Evolutionary conservation across 2,113 vertebrate genomes (phyloP).

Genomic region (Leucoraja erinaceus): DNA sequence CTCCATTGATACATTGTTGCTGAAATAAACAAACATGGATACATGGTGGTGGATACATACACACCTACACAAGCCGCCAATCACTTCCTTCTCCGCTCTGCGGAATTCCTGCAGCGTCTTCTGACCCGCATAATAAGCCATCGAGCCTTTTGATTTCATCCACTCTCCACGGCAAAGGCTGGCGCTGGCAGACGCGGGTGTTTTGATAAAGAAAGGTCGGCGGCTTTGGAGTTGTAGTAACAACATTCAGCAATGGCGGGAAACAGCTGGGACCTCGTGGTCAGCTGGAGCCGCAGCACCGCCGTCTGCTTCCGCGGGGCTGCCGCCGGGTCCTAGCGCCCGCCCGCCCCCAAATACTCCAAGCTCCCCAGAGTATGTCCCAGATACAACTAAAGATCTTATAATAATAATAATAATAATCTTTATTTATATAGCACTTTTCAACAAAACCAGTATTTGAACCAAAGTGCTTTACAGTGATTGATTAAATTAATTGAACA

Average conservation of each 20-base stretch:
- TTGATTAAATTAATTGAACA: too few species aligned
- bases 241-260: constrained; percentile 30
- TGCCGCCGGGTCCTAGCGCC: not conserved
- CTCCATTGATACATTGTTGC: constrained; percentile 1
- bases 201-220: not conserved
- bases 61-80: constrained; percentile 28
- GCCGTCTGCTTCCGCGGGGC: not conserved
- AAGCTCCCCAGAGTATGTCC: too few species aligned
- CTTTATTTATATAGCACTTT: too few species aligned
- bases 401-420: too few species aligned
- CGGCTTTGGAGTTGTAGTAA: constrained; percentile 9
- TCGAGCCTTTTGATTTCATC: not conserved
- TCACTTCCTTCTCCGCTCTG: constrained; percentile 29
- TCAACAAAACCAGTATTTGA: too few species aligned
- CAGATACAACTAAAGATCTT: too few species aligned
- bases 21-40: constrained; percentile 22
- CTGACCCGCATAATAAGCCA: not conserved
- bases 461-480: too few species aligned
- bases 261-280: constrained; percentile 33
- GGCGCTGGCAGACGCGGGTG: not conserved
- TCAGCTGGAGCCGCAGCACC: constrained; percentile 33
- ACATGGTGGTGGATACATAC: not conserved
- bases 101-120: constrained; percentile 20
- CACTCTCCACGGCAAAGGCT: not conserved
- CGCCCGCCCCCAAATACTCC: too few species aligned